These are phyloP conservation scores for Tetramorium bicarinatum DNA, from an alignment of 2,888 invertebrate genomes.

Conservation along the genomic window DNA sequence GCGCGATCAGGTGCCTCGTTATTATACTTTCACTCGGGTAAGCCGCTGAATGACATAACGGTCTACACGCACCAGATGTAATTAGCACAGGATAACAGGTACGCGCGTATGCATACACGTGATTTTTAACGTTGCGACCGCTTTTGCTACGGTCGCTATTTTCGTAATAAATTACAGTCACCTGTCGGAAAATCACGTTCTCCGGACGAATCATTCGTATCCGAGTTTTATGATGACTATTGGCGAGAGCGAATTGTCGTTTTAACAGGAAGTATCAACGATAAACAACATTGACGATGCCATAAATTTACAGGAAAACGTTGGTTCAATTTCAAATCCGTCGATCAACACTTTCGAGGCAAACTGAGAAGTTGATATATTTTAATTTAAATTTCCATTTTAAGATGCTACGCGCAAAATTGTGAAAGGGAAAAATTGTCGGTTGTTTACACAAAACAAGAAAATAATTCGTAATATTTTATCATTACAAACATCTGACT, in stretches of 20 bases:
- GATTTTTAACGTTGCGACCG: not conserved
- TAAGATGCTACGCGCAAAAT: not conserved
- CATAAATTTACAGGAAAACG: not conserved
- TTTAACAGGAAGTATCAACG: not conserved
- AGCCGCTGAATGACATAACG: constrained; percentile 40
- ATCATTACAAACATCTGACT: not conserved
- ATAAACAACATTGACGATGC: not conserved
- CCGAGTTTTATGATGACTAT: not conserved
- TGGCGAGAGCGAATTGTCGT: not conserved
- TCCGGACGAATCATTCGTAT: not conserved
- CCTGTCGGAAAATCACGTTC: not conserved
- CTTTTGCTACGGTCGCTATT: not conserved
- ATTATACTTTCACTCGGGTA: constrained; percentile 49
- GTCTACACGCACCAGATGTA: constrained; percentile 32
- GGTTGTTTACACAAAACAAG: not conserved
- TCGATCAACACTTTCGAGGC: not conserved
- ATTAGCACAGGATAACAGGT: constrained; percentile 30
- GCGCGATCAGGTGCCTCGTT: constrained; percentile 20
- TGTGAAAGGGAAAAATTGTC: not conserved
- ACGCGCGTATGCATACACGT: not conserved
- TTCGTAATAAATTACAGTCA: constrained; percentile 5
- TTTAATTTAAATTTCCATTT: not conserved
- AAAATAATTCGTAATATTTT: not conserved
- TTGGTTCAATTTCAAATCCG: not conserved
- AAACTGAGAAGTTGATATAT: not conserved